Conservation (phyloP, 2,888 invertebrate species). For the Ecdyonurus torrentis region DNA sequence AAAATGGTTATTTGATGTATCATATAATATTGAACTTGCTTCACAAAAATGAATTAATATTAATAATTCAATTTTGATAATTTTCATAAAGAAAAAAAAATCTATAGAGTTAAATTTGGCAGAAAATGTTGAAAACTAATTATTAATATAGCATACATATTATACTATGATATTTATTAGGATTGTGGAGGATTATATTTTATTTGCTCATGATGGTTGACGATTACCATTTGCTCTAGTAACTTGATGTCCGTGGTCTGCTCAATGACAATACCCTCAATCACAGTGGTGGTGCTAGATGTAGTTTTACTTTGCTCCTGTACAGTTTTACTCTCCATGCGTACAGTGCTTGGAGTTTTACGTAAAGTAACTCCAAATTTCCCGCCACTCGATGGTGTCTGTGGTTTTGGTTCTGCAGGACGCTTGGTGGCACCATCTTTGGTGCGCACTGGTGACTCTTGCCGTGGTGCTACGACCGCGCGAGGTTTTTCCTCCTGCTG, state of each 20-base stretch:
- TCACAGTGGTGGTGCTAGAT: not conserved
- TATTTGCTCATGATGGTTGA: too few relatives aligned
- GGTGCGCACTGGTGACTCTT: not conserved
- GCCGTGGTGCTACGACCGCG: not conserved
- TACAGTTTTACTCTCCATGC: conserved; percentile 5
- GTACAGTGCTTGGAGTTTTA: conserved; percentile 31
- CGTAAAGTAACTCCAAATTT: conserved; percentile 53
- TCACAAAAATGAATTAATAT: too few relatives aligned
- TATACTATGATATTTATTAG: too few relatives aligned
- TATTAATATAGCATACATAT: too few relatives aligned
- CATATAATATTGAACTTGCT: too few relatives aligned
- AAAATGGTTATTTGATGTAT: too few relatives aligned
- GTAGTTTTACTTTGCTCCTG: conserved; percentile 27
- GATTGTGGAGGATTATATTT: too few relatives aligned
- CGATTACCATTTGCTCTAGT: conserved; percentile 53
- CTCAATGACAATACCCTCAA: conserved; percentile 39
- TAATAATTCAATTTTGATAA: too few relatives aligned
- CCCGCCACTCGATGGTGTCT: conserved; percentile 27
- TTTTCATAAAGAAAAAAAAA: too few relatives aligned
- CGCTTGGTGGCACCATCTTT: not conserved
- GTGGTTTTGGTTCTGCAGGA: not conserved
- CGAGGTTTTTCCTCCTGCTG: not conserved
- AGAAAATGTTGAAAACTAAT: too few relatives aligned
- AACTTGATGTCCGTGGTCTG: conserved; percentile 52
- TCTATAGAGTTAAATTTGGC: too few relatives aligned